Evolutionary conservation across 2,888 invertebrate species (phyloP).

Genomic region (Caenorhabditis parvicauda): DNA sequence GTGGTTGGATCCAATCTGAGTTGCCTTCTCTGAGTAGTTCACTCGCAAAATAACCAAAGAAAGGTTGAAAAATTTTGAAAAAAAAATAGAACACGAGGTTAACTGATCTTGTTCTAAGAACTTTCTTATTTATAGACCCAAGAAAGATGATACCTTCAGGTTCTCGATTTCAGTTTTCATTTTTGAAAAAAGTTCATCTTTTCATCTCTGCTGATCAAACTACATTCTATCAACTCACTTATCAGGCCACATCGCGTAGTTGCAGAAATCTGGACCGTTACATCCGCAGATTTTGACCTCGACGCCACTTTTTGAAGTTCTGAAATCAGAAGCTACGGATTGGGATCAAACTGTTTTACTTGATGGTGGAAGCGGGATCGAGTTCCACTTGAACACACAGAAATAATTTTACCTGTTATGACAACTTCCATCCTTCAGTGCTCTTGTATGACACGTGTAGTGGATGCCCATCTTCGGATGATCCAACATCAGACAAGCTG

Average conservation of each 20-base stretch:
- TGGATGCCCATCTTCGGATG: conserved; percentile 44
- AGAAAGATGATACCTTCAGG: no score
- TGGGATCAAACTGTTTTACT: no score
- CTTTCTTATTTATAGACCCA: no score
- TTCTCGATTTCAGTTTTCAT: no score
- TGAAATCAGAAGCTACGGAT: conserved; percentile 3
- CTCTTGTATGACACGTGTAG: conserved; percentile 39
- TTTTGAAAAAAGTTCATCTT: no score
- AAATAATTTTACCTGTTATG: conserved; percentile 11
- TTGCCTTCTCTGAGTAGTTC: no score
- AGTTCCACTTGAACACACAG: background rate
- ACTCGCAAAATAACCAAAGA: no score
- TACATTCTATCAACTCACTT: conserved; percentile 24
- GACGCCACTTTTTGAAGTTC: conserved; percentile 38
- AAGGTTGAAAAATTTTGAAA: no score
- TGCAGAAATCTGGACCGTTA: conserved; percentile 33
- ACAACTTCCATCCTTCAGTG: conserved; percentile 28
- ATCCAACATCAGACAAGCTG: conserved; percentile 44
- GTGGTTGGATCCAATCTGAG: no score
- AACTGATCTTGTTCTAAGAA: no score
- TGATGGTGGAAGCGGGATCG: conserved; percentile 12
- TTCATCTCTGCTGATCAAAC: no score
- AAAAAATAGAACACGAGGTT: no score
- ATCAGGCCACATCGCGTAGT: conserved; percentile 39
- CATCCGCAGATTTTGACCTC: conserved; percentile 37